Conservation (phyloP, 2,888 invertebrate genomes). For the Chirona hameri region DNA sequence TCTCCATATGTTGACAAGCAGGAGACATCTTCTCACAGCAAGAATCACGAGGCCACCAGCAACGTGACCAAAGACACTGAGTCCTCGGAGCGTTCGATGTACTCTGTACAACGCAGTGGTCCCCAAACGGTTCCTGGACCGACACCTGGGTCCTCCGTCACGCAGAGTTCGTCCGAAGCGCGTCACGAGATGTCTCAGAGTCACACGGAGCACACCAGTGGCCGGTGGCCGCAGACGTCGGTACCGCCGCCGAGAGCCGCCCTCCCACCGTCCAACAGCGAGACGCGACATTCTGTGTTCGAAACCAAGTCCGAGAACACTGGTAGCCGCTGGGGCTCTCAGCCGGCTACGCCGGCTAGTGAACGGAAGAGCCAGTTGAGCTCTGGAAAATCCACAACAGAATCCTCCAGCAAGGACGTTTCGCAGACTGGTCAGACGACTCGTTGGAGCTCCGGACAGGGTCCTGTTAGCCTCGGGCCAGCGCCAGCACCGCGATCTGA, state of each 20-base stretch:
- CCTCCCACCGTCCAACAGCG: not conserved
- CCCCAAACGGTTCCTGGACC: not conserved
- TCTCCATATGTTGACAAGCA: not conserved
- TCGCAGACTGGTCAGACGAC: not conserved
- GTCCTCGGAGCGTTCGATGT: not conserved
- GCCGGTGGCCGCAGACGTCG: not conserved
- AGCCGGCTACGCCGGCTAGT: not conserved
- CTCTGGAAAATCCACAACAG: not conserved
- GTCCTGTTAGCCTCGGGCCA: not conserved
- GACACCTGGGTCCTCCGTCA: not conserved
- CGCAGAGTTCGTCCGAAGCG: not conserved
- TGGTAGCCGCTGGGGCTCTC: not conserved
- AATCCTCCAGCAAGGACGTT: not conserved
- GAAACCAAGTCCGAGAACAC: not conserved
- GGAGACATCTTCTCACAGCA: slow-evolving; percentile 1
- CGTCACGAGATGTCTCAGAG: not conserved
- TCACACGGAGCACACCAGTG: not conserved
- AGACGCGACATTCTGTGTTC: not conserved
- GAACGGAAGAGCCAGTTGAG: not conserved
- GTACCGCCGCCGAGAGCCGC: not conserved
- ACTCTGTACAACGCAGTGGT: not conserved
- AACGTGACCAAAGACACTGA: not conserved
- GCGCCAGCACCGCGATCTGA: not conserved
- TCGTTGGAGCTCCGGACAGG: not conserved
- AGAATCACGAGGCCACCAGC: not conserved